These are phyloP conservation scores for Diabrotica undecimpunctata DNA, from an alignment of 1,140 invertebrate genomes.

Conservation along the genomic window DNA sequence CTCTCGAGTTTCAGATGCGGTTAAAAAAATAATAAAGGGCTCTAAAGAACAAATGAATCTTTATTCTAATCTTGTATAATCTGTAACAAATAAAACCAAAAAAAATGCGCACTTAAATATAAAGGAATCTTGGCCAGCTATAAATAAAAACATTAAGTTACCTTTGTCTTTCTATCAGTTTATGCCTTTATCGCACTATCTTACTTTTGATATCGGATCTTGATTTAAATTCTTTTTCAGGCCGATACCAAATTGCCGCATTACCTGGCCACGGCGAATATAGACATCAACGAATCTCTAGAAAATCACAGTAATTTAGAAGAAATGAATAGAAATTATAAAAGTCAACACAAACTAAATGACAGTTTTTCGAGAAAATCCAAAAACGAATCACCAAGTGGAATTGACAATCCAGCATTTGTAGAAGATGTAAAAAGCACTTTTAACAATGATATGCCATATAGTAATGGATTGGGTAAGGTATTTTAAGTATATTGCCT, in stretches of 20 bases:
- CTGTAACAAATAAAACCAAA: no score
- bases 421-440: slow-evolving; percentile 32
- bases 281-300: slow-evolving; percentile 43
- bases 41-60: no score
- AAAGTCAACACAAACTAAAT: slow-evolving; percentile 39
- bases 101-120: no score
- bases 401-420: slow-evolving; percentile 39
- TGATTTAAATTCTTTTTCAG: background rate
- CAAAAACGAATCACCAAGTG: slow-evolving; percentile 15
- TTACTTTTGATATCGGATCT: no score
- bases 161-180: no score
- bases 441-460: slow-evolving; percentile 41
- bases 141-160: no score
- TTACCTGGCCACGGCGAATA: slow-evolving; percentile 45
- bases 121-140: no score
- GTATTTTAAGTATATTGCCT: background rate
- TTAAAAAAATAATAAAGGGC: no score
- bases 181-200: no score
- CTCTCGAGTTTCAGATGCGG: no score
- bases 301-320: slow-evolving; percentile 42
- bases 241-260: slow-evolving; percentile 36
- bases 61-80: no score
- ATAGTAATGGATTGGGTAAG: slow-evolving; percentile 14
- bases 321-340: slow-evolving; percentile 42
- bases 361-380: slow-evolving; percentile 3